Base-by-base conservation (phyloP, 2,888 invertebrate genomes). In the Brachycybe producta region DNA sequence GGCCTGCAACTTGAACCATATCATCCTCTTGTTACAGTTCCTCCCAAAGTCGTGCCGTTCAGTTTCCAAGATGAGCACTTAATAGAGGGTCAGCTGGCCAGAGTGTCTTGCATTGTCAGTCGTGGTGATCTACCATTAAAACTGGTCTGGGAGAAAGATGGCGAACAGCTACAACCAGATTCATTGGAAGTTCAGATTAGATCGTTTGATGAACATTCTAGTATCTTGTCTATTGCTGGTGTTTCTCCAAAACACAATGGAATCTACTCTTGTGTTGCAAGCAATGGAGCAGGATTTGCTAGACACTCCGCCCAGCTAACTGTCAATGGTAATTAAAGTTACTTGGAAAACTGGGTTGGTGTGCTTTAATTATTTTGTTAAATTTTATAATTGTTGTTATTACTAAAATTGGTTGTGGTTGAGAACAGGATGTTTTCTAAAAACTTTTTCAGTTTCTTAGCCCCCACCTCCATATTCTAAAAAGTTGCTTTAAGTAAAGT, bases 311-410 rank as follows among this genome's bases (percentile, higher is more conserved):
- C 50, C 11, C 26, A 50, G 17, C 24, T 50, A 21, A 17, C 35
- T 24, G 50, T 44, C 21, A 50, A 50, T 34, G 50, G 50, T 50
- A 50, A 50, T 34, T 42, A n/a, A n/a, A n/a, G n/a, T n/a, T n/a
- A n/a, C n/a, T n/a, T n/a, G n/a, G n/a, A n/a, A n/a, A n/a, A n/a
- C n/a, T n/a, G n/a, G n/a, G n/a, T n/a, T n/a, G n/a, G n/a, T n/a
- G n/a, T n/a, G n/a, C n/a, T n/a, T n/a, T n/a, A n/a, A n/a, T n/a
- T n/a, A n/a, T n/a, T n/a, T n/a, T n/a, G n/a, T n/a, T n/a, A n/a
- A n/a, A n/a, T n/a, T n/a, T n/a, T n/a, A n/a, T n/a, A n/a, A n/a
- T n/a, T n/a, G n/a, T n/a, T n/a, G n/a, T n/a, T n/a, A n/a, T n/a
- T n/a, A n/a, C n/a, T n/a, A n/a, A n/a, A n/a, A n/a, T n/a, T n/a